Evolutionary conservation across 2,888 invertebrate genomes (phyloP).

Genomic region (Petrolisthes manimaculis): DNA sequence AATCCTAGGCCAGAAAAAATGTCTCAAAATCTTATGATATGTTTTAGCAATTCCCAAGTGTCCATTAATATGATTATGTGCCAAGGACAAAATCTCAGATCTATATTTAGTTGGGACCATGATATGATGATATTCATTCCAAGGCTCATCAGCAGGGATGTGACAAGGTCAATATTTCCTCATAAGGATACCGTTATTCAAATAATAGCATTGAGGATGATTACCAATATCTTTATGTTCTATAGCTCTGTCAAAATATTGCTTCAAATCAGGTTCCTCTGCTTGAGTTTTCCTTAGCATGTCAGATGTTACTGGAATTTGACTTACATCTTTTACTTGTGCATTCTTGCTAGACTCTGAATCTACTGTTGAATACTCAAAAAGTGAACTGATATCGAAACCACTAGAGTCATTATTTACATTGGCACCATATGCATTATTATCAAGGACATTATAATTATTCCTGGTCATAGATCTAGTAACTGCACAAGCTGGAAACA

Average conservation of each 20-base stretch:
- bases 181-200: conserved; percentile 15
- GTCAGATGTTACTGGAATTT: neutral
- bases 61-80: conserved; percentile 1
- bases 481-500: neutral
- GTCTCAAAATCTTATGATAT: neutral
- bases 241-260: neutral
- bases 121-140: neutral
- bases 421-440: no score
- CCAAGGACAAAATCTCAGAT: neutral
- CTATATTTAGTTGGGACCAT: neutral
- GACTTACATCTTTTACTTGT: neutral
- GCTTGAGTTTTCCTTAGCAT: neutral
- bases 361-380: neutral
- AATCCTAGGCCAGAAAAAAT: conserved; percentile 10
- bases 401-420: no score
- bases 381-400: no score
- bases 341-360: neutral
- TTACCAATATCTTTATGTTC: neutral
- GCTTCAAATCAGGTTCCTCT: neutral
- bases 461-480: neutral
- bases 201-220: conserved; percentile 6
- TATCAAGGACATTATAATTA: neutral
- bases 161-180: conserved; percentile 1
- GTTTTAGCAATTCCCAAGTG: conserved; percentile 19
- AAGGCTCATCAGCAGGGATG: neutral